Percentiles rank a stretch among this genome's conserved stretches.
Evolutionary conservation across 2,888 invertebrate genomes (phyloP).

Genomic region (Microchrysa polita): DNA sequence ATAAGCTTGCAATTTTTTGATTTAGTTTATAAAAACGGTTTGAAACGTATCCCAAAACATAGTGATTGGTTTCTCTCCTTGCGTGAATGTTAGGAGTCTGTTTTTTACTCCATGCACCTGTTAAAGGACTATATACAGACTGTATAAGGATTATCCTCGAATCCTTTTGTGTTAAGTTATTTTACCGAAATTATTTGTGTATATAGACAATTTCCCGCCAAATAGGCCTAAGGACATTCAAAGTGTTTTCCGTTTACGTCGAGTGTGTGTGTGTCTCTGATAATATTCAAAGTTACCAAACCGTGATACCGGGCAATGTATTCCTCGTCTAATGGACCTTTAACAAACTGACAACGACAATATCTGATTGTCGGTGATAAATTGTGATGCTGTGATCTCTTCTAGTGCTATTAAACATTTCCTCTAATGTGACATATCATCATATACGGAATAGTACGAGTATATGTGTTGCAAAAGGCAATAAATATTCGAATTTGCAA

Average conservation of each 20-base stretch:
- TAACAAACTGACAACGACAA: neutral
- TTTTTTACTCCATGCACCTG: neutral
- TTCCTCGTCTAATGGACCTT: too few species aligned
- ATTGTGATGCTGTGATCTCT: neutral
- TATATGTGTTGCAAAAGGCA: conserved; percentile 5
- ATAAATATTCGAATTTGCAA: conserved; percentile 32
- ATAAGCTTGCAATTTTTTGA: too few species aligned
- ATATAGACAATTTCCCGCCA: conserved; percentile 25
- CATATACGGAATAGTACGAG: too few species aligned
- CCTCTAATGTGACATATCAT: neutral
- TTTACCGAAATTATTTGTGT: neutral
- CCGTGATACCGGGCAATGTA: too few species aligned
- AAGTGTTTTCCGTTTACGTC: neutral
- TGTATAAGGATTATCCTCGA: neutral
- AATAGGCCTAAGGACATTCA: neutral
- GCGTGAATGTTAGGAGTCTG: neutral
- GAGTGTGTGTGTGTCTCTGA: too few species aligned
- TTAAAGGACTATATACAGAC: neutral
- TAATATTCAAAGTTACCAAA: too few species aligned
- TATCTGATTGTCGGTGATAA: conserved; percentile 1
- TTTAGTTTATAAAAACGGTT: neutral
- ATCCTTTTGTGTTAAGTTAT: neutral
- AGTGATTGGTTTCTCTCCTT: neutral
- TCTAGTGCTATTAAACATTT: conserved; percentile 12
- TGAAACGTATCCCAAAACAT: neutral